These are phyloP conservation scores for Sylvicola cinctus DNA, from an alignment of 2,888 invertebrate genomes.

Conservation along the genomic window DNA sequence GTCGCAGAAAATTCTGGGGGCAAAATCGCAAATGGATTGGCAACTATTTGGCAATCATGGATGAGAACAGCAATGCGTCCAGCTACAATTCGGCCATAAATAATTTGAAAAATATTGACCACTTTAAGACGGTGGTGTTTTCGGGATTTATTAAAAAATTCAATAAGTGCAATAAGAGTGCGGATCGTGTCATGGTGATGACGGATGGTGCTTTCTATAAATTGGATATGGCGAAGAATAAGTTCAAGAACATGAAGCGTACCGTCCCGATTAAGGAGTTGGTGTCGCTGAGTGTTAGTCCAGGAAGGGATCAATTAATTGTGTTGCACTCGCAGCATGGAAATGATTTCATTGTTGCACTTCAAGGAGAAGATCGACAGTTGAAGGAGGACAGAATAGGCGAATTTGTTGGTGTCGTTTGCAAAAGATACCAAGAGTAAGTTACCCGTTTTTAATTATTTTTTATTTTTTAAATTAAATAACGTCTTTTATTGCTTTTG, in stretches of 20 bases:
- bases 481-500: not conserved
- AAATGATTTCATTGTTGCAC: constrained; percentile 75
- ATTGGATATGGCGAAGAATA: constrained; percentile 49
- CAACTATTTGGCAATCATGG: constrained; percentile 50
- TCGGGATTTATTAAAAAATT: constrained; percentile 23
- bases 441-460: constrained; percentile 24
- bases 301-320: constrained; percentile 69
- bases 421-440: constrained; percentile 56
- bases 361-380: constrained; percentile 26
- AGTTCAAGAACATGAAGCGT: constrained; percentile 73
- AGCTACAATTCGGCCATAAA: constrained; percentile 44
- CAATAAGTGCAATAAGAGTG: constrained; percentile 45
- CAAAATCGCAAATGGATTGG: constrained; percentile 62
- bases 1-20: constrained; percentile 43
- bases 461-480: not conserved
- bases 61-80: constrained; percentile 45
- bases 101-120: constrained; percentile 43
- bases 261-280: constrained; percentile 63
- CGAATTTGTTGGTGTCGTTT: constrained; percentile 65
- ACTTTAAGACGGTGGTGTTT: constrained; percentile 33
- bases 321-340: constrained; percentile 70
- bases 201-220: constrained; percentile 75
- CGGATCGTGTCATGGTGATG: constrained; percentile 72
- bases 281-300: constrained; percentile 67
- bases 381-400: constrained; percentile 57